phyloP scores from a whole-genome alignment of 37 sponge, comb jelly and placozoan genomes.

The Axinella damicornis region DNA sequence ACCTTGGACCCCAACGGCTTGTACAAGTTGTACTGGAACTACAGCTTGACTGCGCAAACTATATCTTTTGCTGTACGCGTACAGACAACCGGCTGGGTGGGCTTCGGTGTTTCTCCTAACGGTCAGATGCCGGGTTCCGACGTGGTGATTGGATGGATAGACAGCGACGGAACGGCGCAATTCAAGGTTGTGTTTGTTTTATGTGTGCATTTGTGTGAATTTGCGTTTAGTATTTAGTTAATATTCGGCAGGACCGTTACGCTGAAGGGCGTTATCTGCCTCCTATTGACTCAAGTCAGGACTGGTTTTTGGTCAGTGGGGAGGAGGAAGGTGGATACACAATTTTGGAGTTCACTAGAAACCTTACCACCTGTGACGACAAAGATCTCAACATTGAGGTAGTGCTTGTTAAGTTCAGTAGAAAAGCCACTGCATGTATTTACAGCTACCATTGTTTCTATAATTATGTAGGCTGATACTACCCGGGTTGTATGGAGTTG shows the following conservation, averaged over 20 bases:
- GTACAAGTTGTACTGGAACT: constrained; percentile 46
- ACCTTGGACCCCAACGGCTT: neutral
- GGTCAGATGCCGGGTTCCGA: constrained; percentile 80
- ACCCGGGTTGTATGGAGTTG: constrained; percentile 1
- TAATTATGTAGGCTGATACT: constrained; percentile 11
- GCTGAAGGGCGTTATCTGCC: constrained; percentile 22
- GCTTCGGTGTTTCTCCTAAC: constrained; percentile 74
- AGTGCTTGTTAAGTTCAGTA: no score
- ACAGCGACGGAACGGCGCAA: constrained; percentile 40
- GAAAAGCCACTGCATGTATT: no score
- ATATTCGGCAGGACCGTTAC: constrained; percentile 37
- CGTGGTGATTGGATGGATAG: constrained; percentile 51
- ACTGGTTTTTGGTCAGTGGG: constrained; percentile 45
- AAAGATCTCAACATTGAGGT: neutral
- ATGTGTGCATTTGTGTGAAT: neutral
- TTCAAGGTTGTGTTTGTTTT: neutral
- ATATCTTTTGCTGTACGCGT: constrained; percentile 53
- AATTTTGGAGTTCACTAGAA: constrained; percentile 46
- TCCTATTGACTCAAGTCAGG: constrained; percentile 25
- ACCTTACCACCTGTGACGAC: constrained; percentile 52
- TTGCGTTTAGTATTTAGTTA: neutral
- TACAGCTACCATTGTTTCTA: no score
- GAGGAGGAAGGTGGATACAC: constrained; percentile 61
- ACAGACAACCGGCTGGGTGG: constrained; percentile 48
- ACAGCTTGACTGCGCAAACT: neutral